phyloP scores from a whole-genome alignment of 2,113 vertebrate species.

The Bujurquina vittata region DNA sequence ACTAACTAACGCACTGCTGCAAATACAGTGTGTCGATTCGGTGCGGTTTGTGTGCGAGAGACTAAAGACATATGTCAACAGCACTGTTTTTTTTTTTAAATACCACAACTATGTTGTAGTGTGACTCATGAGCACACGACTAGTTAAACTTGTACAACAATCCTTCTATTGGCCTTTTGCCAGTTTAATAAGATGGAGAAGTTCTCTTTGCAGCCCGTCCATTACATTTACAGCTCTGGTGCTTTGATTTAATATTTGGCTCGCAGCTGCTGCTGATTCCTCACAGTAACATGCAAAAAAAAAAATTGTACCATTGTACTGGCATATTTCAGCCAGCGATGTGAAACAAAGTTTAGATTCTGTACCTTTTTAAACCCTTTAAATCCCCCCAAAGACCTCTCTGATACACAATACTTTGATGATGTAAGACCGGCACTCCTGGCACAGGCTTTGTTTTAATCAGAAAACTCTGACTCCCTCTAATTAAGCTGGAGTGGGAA shows the following conservation, averaged over 20 bases:
- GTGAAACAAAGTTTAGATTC: slow-evolving; percentile 30
- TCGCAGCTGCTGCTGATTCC: neutral
- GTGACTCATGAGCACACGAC: neutral
- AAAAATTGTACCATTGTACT: neutral
- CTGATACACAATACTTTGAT: slow-evolving; percentile 39
- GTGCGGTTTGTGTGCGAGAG: neutral
- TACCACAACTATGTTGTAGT: neutral
- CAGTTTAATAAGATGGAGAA: neutral
- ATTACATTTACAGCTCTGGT: neutral
- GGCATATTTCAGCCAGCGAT: slow-evolving; percentile 20
- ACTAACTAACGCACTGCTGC: slow-evolving; percentile 8
- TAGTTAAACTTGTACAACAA: neutral
- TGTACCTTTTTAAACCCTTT: slow-evolving; percentile 39
- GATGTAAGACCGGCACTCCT: slow-evolving; percentile 50
- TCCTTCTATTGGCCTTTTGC: neutral
- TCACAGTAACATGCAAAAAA: neutral
- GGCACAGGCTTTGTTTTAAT: slow-evolving; percentile 56
- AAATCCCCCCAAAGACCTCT: slow-evolving; percentile 30
- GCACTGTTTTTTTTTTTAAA: neutral
- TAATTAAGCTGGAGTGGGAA: slow-evolving; percentile 61
- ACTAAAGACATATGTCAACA: neutral
- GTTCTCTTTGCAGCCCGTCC: neutral
- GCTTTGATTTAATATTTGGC: neutral
- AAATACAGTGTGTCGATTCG: slow-evolving; percentile 15
- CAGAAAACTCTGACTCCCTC: slow-evolving; percentile 56